Percentiles rank a stretch among this genome's conserved stretches.
Evolutionary conservation across 2,888 invertebrate species (phyloP).

Genomic region (Drosophila borealis): DNA sequence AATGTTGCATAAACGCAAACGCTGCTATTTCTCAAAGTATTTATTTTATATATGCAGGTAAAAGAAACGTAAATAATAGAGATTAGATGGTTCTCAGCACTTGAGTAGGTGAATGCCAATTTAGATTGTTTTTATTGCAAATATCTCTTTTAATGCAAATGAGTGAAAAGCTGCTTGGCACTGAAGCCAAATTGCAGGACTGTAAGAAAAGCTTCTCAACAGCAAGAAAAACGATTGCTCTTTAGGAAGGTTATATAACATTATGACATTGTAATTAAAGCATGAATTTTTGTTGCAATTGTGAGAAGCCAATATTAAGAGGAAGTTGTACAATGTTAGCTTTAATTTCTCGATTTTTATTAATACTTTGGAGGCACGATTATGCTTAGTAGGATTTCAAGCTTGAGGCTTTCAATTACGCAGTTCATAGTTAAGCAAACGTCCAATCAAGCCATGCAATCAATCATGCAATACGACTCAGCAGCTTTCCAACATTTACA

Average conservation of each 20-base stretch:
- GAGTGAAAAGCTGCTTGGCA: constrained; percentile 4
- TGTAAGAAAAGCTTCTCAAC: background rate
- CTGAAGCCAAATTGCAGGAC: background rate
- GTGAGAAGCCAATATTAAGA: too few relatives aligned
- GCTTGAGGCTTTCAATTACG: constrained; percentile 11
- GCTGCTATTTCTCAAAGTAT: constrained; percentile 21
- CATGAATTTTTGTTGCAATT: background rate
- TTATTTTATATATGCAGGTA: constrained; percentile 39
- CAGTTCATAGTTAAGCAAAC: constrained; percentile 18
- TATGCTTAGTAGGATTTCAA: background rate
- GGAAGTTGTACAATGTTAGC: background rate
- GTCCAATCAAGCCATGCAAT: constrained; percentile 47
- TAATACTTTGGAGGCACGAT: background rate
- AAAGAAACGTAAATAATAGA: constrained; percentile 31
- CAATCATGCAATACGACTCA: constrained; percentile 58
- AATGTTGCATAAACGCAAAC: constrained; percentile 26
- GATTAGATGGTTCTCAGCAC: constrained; percentile 37
- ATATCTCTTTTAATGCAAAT: constrained; percentile 11
- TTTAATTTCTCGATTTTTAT: background rate
- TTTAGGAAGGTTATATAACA: background rate
- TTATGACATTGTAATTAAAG: background rate
- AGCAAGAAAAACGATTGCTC: background rate
- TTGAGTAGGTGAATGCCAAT: constrained; percentile 22
- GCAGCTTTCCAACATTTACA: constrained; percentile 50
- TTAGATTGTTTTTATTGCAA: constrained; percentile 21